phyloP scores from a whole-genome alignment of 2,113 vertebrate species.

The Cololabis saira region DNA sequence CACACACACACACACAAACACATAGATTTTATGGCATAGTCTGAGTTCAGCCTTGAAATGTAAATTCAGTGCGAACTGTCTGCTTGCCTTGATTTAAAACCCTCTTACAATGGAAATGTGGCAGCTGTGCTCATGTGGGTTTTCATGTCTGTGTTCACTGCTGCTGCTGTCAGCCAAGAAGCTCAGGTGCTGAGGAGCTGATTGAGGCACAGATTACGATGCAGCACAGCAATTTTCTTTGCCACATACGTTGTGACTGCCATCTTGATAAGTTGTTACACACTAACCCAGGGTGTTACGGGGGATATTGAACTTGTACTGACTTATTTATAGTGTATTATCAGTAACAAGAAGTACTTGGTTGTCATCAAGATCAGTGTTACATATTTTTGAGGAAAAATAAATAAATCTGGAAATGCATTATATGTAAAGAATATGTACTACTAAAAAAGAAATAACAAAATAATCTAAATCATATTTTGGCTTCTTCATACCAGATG shows the following conservation, averaged over 20 bases:
- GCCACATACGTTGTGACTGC: rapidly evolving
- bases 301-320: background rate
- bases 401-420: no score
- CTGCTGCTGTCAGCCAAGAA: slow-evolving; percentile 11
- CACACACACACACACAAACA: background rate
- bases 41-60: slow-evolving; percentile 12
- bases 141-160: slow-evolving; percentile 29
- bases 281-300: background rate
- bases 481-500: no score
- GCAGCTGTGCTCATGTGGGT: slow-evolving; percentile 38
- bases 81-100: slow-evolving; percentile 46
- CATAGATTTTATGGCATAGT: background rate
- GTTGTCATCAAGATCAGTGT: no score
- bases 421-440: no score
- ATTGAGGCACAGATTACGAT: slow-evolving; percentile 2
- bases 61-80: slow-evolving; percentile 38
- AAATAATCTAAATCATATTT: no score
- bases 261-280: background rate
- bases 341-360: no score
- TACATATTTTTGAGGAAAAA: no score
- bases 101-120: slow-evolving; percentile 32
- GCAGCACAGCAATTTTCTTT: background rate
- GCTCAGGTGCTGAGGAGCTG: slow-evolving; percentile 14
- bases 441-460: no score
- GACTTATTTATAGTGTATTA: background rate